Evolutionary conservation across 2,888 invertebrate genomes (phyloP).

Genomic region (Rhopalosiphum nymphaeae): DNA sequence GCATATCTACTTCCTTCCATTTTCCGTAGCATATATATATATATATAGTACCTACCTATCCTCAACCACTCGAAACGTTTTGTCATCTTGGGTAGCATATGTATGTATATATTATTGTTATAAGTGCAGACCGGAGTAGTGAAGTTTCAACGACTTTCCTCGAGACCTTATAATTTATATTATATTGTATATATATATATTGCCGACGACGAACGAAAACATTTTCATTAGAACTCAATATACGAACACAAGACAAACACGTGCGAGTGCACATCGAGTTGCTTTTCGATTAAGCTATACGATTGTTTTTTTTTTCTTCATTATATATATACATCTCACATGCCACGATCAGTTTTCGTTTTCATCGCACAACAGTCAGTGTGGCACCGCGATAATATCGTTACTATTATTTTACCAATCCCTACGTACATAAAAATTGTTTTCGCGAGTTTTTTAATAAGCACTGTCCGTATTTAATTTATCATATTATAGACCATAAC

Average conservation of each 20-base stretch:
- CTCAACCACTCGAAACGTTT: slow-evolving; percentile 37
- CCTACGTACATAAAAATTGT: neutral
- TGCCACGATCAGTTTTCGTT: neutral
- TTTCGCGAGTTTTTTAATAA: neutral
- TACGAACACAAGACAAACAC: neutral
- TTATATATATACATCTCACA: neutral
- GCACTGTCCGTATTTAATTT: neutral
- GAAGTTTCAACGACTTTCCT: slow-evolving; percentile 28
- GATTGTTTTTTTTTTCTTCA: neutral
- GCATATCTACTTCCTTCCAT: neutral
- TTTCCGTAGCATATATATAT: neutral
- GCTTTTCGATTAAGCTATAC: neutral
- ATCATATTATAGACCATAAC: neutral
- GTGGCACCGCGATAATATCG: neutral
- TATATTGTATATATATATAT: neutral
- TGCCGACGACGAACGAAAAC: neutral
- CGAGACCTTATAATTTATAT: neutral
- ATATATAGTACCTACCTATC: neutral
- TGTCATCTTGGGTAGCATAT: neutral
- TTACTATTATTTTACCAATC: neutral
- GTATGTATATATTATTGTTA: neutral
- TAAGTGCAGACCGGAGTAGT: neutral
- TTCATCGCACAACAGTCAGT: neutral
- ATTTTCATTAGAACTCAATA: slow-evolving; percentile 11
- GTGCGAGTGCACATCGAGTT: neutral